Conservation (phyloP, 1,140 invertebrate genomes). For the Neoseiulus cucumeris region DNA sequence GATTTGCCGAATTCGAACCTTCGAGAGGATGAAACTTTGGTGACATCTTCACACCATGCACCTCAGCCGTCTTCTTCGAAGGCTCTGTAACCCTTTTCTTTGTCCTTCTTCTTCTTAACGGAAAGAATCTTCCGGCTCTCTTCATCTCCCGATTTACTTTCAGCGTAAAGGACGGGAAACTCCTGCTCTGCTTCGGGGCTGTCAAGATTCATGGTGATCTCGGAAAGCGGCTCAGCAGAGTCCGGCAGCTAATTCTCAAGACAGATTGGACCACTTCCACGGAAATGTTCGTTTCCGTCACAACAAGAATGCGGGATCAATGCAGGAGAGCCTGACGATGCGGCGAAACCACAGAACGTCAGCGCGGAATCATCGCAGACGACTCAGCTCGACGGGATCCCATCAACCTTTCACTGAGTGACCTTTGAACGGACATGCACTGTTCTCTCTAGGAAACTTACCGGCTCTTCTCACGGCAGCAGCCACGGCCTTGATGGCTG, state of each 20-base stretch:
- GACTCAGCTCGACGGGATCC: too few species aligned
- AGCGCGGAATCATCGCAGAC: too few species aligned
- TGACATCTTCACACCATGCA: neutral
- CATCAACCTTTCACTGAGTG: too few species aligned
- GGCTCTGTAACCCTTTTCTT: neutral
- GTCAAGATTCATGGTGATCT: neutral
- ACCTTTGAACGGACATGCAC: too few species aligned
- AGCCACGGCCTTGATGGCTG: slow-evolving; percentile 91
- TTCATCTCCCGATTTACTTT: neutral
- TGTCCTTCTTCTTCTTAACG: neutral
- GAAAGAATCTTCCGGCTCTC: neutral
- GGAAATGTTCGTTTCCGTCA: too few species aligned
- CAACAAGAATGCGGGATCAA: too few species aligned
- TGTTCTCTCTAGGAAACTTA: too few species aligned
- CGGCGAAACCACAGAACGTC: too few species aligned
- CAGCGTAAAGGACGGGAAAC: neutral
- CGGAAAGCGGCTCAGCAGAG: too few species aligned
- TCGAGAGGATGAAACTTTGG: neutral
- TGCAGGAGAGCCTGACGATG: too few species aligned
- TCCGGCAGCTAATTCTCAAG: too few species aligned
- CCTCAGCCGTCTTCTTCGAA: slow-evolving; percentile 1
- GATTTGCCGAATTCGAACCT: slow-evolving; percentile 3
- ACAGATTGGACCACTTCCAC: too few species aligned
- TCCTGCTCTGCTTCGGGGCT: slow-evolving; percentile 6
- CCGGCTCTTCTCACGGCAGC: slow-evolving; percentile 76